Conservation (phyloP, 2,888 invertebrate genomes). For the Aleiodes alternator region DNA sequence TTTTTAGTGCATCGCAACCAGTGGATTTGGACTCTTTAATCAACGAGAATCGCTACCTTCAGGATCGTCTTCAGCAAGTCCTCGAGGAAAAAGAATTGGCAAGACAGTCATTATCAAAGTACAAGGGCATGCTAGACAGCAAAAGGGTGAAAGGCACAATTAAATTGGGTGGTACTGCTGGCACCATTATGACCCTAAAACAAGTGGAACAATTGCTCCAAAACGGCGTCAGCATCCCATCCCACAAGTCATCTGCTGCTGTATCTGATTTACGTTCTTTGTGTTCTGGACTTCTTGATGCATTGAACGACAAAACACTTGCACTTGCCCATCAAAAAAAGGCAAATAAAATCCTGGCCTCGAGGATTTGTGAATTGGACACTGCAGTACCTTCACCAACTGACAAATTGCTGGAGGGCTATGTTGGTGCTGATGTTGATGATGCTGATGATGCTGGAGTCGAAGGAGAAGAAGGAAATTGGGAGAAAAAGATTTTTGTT, state of each 20-base stretch:
- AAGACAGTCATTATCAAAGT: constrained; percentile 84
- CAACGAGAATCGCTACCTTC: constrained; percentile 88
- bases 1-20: constrained; percentile 74
- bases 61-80: constrained; percentile 86
- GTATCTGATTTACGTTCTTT: constrained; percentile 86
- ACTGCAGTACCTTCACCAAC: constrained; percentile 84
- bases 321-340: constrained; percentile 90
- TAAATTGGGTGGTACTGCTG: constrained; percentile 81
- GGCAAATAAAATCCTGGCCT: constrained; percentile 88
- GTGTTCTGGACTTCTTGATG: constrained; percentile 87
- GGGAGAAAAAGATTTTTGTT: constrained; percentile 45
- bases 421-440: constrained; percentile 78
- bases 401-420: constrained; percentile 82
- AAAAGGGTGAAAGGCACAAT: constrained; percentile 84
- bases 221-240: constrained; percentile 77
- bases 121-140: constrained; percentile 85
- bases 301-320: constrained; percentile 89
- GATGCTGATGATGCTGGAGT: constrained; percentile 51
- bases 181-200: constrained; percentile 86
- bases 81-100: constrained; percentile 87
- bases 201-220: constrained; percentile 88
- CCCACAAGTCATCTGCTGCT: constrained; percentile 81
- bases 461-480: constrained; percentile 42
- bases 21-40: constrained; percentile 88
- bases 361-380: constrained; percentile 89